Evolutionary conservation across 2,888 invertebrate species (phyloP).

Genomic region (Empis livida): DNA sequence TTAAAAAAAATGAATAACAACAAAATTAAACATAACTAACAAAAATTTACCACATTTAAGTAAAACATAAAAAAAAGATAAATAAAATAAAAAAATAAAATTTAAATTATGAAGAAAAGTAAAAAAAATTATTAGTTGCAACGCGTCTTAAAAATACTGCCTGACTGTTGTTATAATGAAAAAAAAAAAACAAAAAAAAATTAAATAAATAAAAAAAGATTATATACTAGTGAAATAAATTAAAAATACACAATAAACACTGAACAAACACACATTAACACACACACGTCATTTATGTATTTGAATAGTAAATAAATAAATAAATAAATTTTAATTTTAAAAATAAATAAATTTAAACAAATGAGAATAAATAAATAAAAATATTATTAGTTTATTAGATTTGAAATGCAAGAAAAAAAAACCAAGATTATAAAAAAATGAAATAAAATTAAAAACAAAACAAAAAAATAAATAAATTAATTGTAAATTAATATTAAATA

Average conservation of each 20-base stretch:
- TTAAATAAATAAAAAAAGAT: constrained; percentile 5
- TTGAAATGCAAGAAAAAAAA: background rate
- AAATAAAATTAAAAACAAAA: constrained; percentile 10
- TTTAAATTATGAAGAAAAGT: no score
- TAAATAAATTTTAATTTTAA: background rate
- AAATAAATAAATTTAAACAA: no score
- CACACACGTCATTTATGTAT: background rate
- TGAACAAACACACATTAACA: background rate
- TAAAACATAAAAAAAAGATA: background rate
- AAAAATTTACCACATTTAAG: constrained; percentile 3
- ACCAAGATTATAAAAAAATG: constrained; percentile 1
- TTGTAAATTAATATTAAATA: background rate
- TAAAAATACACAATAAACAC: background rate
- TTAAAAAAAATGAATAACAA: background rate
- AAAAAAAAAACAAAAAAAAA: constrained; percentile 5
- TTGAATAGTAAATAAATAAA: background rate
- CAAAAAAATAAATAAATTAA: constrained; percentile 16
- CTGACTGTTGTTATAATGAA: constrained; percentile 13
- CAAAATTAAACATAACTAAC: constrained; percentile 4
- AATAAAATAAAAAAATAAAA: background rate
- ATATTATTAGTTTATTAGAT: no score
- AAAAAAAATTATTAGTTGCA: constrained; percentile 7
- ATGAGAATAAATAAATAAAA: constrained; percentile 4
- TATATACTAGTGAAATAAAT: background rate
- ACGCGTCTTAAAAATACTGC: constrained; percentile 13